Evolutionary conservation across 2,113 vertebrate species (phyloP), one percentile per base, ranked within the genome.

Genomic region (Cyprinus carpio): DNA sequence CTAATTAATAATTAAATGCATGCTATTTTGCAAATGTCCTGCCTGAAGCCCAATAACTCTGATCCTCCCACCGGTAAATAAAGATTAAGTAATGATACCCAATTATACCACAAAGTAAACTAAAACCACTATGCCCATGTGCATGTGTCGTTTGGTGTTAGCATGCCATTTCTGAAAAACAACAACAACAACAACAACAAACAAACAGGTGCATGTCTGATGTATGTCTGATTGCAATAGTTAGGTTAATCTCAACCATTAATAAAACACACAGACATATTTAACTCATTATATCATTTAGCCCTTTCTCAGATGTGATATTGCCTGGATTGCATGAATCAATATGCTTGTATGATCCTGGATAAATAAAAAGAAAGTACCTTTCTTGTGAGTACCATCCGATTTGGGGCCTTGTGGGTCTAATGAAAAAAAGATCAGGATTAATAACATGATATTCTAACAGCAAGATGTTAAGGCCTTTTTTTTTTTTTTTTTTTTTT

Each of bases 351-450:
- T 76, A 84, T 79, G 85, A 74, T 85, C 90, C 87, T 88, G 83
- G 88, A 91, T 87, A 89, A 89, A 91, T 74, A 81, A 92, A 93
- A 91, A 92, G 90, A 87, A 93, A 94, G 94, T 95, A 95, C 95
- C 95, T 95, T 95, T 95, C 93, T 95, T 95, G 94, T 94, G 94
- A 93, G 94, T 93, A 93, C 93, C 94, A 91, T 95, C 95, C 93
- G 93, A 93, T 95, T 95, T 95, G 94, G 94, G 92, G 93, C 94
- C 94, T 92, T 95, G 94, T 93, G 95, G 93, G 93, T 95, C 95
- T 95, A 94, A 95, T 94, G 92, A 93, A 95, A 93, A 94, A 93
- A 94, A 94, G 93, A 95, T 94, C 87, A 95, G 91, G 93, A 95
- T 95, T 95, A 95, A 94, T 95, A 93, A 95, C 93, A 94, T 91